Evolutionary conservation across 2,113 vertebrate species (phyloP).

Genomic region (Pagrus major): DNA sequence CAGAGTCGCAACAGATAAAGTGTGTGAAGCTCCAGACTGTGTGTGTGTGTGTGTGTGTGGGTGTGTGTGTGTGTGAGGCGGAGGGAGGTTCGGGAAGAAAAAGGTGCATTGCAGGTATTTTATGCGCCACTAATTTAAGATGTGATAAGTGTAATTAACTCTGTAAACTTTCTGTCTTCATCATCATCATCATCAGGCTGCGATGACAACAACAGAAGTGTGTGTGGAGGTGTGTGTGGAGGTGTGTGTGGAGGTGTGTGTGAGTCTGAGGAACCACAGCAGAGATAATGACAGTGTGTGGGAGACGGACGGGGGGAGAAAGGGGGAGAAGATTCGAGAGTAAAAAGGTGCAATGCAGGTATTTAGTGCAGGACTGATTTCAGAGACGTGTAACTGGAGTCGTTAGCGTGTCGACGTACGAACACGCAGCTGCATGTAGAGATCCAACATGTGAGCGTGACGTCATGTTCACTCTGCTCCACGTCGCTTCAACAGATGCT

Average conservation of each 20-base stretch:
- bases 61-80: neutral
- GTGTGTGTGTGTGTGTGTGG: no score
- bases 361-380: neutral
- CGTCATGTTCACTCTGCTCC: no score
- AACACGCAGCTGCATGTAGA: neutral
- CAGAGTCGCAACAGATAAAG: neutral
- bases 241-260: neutral
- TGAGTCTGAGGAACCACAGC: neutral
- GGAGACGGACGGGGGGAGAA: neutral
- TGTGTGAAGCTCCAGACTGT: no score
- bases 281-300: neutral
- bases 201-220: neutral
- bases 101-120: constrained; percentile 65
- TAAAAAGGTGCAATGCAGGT: constrained; percentile 34
- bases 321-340: neutral
- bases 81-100: neutral
- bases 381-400: neutral
- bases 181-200: neutral
- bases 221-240: no score
- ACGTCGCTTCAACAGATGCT: no score
- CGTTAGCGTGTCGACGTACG: neutral
- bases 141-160: constrained; percentile 34
- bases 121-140: constrained; percentile 43
- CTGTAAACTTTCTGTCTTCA: neutral
- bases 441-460: neutral